These are phyloP conservation scores for Cantharis rufa DNA, from an alignment of 2,888 invertebrate genomes.

Conservation along the genomic window DNA sequence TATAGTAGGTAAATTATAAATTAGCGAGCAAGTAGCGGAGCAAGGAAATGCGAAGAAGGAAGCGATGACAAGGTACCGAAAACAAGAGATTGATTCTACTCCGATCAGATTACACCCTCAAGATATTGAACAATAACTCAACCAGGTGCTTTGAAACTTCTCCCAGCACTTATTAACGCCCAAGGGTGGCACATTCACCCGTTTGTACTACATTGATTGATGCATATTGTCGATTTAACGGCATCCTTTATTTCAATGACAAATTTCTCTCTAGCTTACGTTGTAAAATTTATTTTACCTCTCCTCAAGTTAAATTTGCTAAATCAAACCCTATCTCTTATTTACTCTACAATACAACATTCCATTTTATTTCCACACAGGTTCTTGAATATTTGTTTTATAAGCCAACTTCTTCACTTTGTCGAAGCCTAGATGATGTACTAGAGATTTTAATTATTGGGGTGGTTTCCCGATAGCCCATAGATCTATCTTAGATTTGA, in stretches of 20 bases:
- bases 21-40: not conserved
- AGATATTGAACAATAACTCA: slow-evolving; percentile 32
- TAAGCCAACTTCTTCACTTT: no score
- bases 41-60: not conserved
- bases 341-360: no score
- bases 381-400: no score
- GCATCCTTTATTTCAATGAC: slow-evolving; percentile 19
- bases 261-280: slow-evolving; percentile 6
- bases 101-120: slow-evolving; percentile 28
- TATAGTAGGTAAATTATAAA: not conserved
- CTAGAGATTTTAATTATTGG: no score
- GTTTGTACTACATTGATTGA: slow-evolving; percentile 24
- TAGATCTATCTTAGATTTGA: no score
- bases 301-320: not conserved
- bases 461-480: no score
- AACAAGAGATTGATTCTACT: slow-evolving; percentile 22
- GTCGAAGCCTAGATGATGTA: no score
- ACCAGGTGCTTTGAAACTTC: slow-evolving; percentile 22
- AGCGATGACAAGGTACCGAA: slow-evolving; percentile 18
- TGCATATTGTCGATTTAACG: slow-evolving; percentile 12
- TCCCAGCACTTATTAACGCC: slow-evolving; percentile 25
- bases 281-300: not conserved
- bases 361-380: no score
- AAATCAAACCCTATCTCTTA: not conserved
- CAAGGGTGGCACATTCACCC: slow-evolving; percentile 24